Base-by-base conservation (phyloP, 1,140 invertebrate species). In the Drosophila miranda region DNA sequence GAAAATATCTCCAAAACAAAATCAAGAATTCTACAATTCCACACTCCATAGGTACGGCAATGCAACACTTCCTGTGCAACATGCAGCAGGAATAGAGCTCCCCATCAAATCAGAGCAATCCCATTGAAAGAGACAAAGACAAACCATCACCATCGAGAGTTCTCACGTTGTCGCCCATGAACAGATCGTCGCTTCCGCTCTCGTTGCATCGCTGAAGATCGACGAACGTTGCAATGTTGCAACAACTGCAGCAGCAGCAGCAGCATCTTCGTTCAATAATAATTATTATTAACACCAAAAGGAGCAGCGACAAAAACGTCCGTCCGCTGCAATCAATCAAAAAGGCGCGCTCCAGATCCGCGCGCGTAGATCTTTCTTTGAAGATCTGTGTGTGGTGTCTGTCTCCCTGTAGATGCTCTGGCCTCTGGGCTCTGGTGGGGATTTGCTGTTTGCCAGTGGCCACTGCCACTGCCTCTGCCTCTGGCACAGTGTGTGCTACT, bases 281-380 rank as follows among this genome's bases (percentile, higher is more conserved):
- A 89, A 89, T 87, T 87, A 89, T 87, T 87, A 89, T 89, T 89
- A 82, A 82, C 86, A 89, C 86, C 86, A 82, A 89, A 79, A 68
- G 76, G 52, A 74, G 74, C 55, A 79, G 69, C 69, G 50, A 62
- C 54, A 69, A 62, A 86, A 78, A 75, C 9, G 19, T 14, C 34
- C 16, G 3, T 4, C 4, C 34, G 19, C 46, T 19, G 53, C 87
- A 89, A 89, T 89, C 86, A 89, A 89, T 89, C 86, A 89, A 89
- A 80, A 75, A 73, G 49, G 48, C 50, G 69, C 79, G 87, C 87
- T 89, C 78, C 59, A 89, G 78, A 89, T 89, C 81, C 49, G 63
- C 64, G 70, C 73, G 60, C 82, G 43, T 72, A 82, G 82, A 87
- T 87, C 72, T 72, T 57, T 87, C 87, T 87, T 78, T 70, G 70